Percentiles rank a stretch among this genome's conserved stretches.
phyloP scores from a whole-genome alignment of 2,797 vertebrate species.

The Chloroceryle amazona region DNA sequence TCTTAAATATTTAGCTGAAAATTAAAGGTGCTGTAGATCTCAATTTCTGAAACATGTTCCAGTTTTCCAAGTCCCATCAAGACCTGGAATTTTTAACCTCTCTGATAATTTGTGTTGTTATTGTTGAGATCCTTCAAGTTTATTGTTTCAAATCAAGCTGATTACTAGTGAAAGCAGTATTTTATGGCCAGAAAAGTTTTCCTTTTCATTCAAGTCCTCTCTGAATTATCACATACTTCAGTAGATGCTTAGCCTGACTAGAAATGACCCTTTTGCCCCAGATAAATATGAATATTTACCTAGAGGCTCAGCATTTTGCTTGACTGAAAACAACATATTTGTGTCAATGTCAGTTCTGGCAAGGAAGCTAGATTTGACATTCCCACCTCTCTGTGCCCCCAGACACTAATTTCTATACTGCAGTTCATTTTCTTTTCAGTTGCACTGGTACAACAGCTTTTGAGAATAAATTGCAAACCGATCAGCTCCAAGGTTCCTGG shows the following conservation, averaged over 20 bases:
- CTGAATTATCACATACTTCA: background rate
- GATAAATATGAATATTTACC: background rate
- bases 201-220: background rate
- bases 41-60: background rate
- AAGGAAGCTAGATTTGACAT: background rate
- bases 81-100: background rate
- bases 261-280: background rate
- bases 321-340: constrained; percentile 1
- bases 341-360: background rate
- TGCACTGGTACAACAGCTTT: background rate
- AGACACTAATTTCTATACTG: background rate
- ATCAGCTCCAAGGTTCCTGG: background rate
- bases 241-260: background rate
- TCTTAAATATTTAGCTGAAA: background rate
- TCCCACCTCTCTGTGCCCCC: background rate
- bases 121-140: background rate
- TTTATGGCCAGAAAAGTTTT: background rate
- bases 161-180: background rate
- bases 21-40: background rate
- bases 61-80: background rate
- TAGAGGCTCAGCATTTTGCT: constrained; percentile 8
- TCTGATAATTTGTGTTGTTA: background rate
- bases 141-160: background rate
- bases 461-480: background rate
- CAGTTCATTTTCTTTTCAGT: background rate